Conservation (phyloP, 2,888 invertebrate genomes). For the Serripes groenlandicus region DNA sequence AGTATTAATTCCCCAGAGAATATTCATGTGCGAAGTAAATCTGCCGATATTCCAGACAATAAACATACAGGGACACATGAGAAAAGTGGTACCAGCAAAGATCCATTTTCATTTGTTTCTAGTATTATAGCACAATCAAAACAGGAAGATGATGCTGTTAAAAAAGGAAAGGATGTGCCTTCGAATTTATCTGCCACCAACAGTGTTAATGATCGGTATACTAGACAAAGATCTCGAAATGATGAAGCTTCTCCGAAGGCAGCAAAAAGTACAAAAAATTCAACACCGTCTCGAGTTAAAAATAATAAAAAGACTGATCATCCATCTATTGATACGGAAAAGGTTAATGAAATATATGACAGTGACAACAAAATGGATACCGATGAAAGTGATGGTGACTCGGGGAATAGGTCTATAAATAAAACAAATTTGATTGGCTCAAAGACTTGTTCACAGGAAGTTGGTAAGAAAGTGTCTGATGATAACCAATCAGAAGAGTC, state of each 20-base stretch:
- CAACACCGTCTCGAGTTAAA: not conserved
- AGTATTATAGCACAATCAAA: conserved; percentile 41
- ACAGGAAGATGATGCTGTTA: not conserved
- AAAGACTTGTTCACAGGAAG: conserved; percentile 31
- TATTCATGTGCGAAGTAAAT: conserved; percentile 28
- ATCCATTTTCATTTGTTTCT: conserved; percentile 56
- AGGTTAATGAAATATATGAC: not conserved
- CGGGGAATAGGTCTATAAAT: not conserved
- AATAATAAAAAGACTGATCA: not conserved
- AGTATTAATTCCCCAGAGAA: not conserved
- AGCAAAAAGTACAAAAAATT: not conserved
- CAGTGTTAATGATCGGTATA: not conserved
- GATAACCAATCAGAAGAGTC: conserved; percentile 15
- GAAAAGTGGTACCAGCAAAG: conserved; percentile 1
- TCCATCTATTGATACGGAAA: not conserved
- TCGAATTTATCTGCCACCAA: not conserved
- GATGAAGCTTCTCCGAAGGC: not conserved
- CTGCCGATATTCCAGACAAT: conserved; percentile 14
- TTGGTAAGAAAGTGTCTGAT: not conserved
- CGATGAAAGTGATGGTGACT: conserved; percentile 1
- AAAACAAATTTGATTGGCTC: conserved; percentile 2
- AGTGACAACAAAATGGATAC: not conserved
- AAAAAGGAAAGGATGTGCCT: not conserved
- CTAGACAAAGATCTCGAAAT: not conserved
- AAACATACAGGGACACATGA: not conserved